These are phyloP conservation scores for Lasioglossum pauxillum DNA, from an alignment of 2,888 invertebrate species.

Conservation along the genomic window DNA sequence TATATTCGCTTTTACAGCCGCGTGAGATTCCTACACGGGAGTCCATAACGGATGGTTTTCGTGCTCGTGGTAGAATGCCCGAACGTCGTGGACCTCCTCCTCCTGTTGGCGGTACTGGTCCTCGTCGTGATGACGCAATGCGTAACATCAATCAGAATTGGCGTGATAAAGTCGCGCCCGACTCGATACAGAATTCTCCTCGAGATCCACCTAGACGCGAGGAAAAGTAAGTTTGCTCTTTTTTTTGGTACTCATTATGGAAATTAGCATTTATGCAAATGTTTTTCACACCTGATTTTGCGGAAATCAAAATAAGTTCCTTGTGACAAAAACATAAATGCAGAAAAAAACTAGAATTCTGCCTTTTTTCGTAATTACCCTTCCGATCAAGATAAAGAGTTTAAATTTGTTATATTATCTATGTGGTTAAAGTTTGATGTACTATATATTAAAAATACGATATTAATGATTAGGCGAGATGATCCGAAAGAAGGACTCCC, in stretches of 20 bases:
- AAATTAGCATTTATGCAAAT: neutral
- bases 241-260: neutral
- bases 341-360: neutral
- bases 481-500: slow-evolving; percentile 81
- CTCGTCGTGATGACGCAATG: slow-evolving; percentile 81
- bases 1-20: slow-evolving; percentile 46
- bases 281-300: neutral
- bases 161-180: slow-evolving; percentile 58
- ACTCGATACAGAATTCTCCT: slow-evolving; percentile 58
- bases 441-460: neutral
- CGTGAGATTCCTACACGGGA: slow-evolving; percentile 57
- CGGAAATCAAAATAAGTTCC: neutral
- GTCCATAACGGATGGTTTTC: slow-evolving; percentile 65
- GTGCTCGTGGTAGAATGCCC: slow-evolving; percentile 63
- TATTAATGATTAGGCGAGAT: slow-evolving; percentile 72
- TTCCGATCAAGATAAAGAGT: neutral
- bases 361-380: neutral
- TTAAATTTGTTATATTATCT: neutral
- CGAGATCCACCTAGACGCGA: slow-evolving; percentile 61
- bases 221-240: slow-evolving; percentile 55
- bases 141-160: slow-evolving; percentile 67
- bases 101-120: slow-evolving; percentile 54
- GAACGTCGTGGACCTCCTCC: slow-evolving; percentile 73
- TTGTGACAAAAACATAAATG: neutral
- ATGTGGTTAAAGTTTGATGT: neutral